Percentiles rank a stretch among this genome's conserved stretches.
These are phyloP conservation scores for Orchesella cincta DNA, from an alignment of 1,140 invertebrate species.

Conservation along the genomic window DNA sequence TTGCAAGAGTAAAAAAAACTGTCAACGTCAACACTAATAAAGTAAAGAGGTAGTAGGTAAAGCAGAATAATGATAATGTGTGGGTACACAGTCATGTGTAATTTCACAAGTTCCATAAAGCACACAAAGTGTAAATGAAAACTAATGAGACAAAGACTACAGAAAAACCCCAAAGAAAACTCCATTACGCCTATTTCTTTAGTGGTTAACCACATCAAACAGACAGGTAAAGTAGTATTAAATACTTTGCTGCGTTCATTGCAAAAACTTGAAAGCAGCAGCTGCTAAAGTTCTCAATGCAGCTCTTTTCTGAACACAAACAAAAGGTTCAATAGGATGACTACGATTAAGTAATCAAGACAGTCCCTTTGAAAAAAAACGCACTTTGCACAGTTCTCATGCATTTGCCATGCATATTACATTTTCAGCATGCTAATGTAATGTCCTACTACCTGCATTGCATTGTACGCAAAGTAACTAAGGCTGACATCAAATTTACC, in stretches of 20 bases:
- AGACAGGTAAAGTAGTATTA: too few relatives aligned
- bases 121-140: conserved; percentile 7
- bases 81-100: too few relatives aligned
- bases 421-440: too few relatives aligned
- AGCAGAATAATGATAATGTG: too few relatives aligned
- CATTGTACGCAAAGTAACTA: not conserved
- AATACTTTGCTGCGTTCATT: too few relatives aligned
- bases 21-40: too few relatives aligned
- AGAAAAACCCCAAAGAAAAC: too few relatives aligned
- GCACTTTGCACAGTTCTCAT: not conserved
- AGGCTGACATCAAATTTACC: not conserved
- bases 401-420: not conserved
- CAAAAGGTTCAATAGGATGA: not conserved
- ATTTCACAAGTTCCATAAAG: too few relatives aligned
- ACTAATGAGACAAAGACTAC: not conserved
- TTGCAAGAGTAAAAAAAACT: too few relatives aligned
- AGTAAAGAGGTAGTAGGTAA: too few relatives aligned
- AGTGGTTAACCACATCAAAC: conserved; percentile 7
- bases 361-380: not conserved
- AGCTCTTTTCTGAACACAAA: not conserved
- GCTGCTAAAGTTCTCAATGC: too few relatives aligned
- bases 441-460: not conserved
- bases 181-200: not conserved
- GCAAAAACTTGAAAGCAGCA: too few relatives aligned
- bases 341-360: not conserved